These are phyloP conservation scores for Fringilla coelebs DNA, from an alignment of 2,797 vertebrate species.

Conservation along the genomic window DNA sequence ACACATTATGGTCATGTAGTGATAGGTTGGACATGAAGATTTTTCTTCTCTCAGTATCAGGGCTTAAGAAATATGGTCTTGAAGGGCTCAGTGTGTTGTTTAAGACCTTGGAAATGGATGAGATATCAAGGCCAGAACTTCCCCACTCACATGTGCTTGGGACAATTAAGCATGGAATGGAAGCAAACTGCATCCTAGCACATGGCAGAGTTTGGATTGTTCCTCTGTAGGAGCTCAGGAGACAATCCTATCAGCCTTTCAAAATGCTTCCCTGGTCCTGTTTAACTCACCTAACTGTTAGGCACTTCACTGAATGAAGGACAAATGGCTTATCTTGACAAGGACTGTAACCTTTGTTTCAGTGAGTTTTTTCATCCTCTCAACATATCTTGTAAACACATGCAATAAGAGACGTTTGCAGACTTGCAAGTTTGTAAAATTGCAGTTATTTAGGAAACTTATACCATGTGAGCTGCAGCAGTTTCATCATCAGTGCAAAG, in stretches of 20 bases:
- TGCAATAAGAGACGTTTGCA: background rate
- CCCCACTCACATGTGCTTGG: fast-evolving
- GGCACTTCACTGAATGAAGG: background rate
- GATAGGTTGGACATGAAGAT: background rate
- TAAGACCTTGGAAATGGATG: background rate
- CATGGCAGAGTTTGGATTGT: background rate
- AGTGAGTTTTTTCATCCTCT: background rate
- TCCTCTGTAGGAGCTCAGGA: background rate
- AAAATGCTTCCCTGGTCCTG: background rate
- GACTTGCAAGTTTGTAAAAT: background rate
- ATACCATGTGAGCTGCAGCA: background rate
- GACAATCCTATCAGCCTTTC: background rate
- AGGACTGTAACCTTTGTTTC: background rate
- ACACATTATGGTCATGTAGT: fast-evolving
- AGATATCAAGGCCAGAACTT: background rate
- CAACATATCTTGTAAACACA: background rate
- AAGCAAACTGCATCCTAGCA: background rate
- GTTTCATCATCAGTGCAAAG: background rate
- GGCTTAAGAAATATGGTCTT: background rate
- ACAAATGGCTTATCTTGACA: background rate
- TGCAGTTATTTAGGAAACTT: background rate
- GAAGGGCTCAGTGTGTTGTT: background rate
- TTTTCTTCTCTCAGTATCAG: background rate
- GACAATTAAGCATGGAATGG: background rate
- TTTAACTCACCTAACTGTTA: background rate